A percentile compares a stretch with the other conserved stretches of the same genome.
Evolutionary conservation across 2,113 vertebrate genomes (phyloP).

Genomic region (Corythornis vintsioides): DNA sequence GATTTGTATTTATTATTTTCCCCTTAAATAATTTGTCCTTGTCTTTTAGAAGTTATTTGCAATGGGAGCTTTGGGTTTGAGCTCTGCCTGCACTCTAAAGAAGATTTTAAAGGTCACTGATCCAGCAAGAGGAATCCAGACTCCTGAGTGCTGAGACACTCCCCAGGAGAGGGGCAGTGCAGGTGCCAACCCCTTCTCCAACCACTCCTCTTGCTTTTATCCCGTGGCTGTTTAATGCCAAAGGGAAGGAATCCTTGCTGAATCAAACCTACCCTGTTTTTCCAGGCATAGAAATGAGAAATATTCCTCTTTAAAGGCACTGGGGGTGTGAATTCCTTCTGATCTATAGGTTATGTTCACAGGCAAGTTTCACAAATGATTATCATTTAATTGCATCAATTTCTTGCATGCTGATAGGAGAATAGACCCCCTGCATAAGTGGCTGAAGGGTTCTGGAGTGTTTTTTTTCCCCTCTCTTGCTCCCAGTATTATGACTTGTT

Average conservation of each 20-base stretch:
- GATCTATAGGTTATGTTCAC: neutral
- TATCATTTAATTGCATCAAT: neutral
- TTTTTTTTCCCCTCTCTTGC: neutral
- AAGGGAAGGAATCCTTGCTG: neutral
- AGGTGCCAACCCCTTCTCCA: neutral
- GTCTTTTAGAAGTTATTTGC: neutral
- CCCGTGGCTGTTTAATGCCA: neutral
- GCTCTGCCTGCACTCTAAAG: neutral
- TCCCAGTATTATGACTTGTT: neutral
- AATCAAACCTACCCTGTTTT: neutral
- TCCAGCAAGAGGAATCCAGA: neutral
- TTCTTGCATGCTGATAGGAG: neutral
- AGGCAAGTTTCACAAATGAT: neutral
- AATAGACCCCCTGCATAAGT: neutral
- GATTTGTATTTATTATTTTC: neutral
- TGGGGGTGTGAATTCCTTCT: neutral
- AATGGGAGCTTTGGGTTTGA: neutral
- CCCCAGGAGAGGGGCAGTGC: neutral
- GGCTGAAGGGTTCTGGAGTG: neutral
- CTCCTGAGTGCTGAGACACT: neutral
- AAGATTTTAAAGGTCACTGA: neutral
- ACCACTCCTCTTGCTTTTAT: neutral
- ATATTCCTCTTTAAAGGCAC: neutral
- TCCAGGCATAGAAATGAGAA: rapidly evolving
- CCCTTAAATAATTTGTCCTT: rapidly evolving